These are phyloP conservation scores for Andricus curvator DNA, from an alignment of 2,888 invertebrate genomes.

Conservation along the genomic window DNA sequence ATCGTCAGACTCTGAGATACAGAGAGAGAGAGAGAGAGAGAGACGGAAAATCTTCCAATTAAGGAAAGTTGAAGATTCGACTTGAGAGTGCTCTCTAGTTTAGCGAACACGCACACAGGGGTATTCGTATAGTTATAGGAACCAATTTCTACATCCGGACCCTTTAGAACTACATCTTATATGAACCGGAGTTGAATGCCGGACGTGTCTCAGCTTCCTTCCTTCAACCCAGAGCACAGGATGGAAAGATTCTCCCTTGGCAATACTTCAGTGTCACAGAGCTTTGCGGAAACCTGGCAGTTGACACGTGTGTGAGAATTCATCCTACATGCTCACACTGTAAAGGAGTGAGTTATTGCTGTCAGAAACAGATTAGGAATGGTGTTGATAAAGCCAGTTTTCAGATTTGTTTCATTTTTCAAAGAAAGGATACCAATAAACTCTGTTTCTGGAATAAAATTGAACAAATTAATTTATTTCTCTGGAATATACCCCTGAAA, in stretches of 20 bases:
- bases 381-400: not conserved
- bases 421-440: not conserved
- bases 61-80: not conserved
- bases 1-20: not conserved
- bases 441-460: not conserved
- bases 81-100: not conserved
- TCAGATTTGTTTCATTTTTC: not conserved
- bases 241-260: not conserved
- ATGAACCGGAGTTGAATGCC: constrained; percentile 2
- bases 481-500: not conserved
- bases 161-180: not conserved
- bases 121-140: not conserved
- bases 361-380: not conserved
- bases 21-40: not conserved
- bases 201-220: constrained; percentile 7
- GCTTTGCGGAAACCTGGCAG: constrained; percentile 29
- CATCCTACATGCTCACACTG: not conserved
- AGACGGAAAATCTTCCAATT: not conserved
- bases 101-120: not conserved
- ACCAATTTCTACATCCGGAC: not conserved
- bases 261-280: constrained; percentile 46
- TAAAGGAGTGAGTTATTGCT: not conserved
- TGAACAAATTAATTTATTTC: not conserved
- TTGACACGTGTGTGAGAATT: not conserved
- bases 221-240: not conserved